Conservation (phyloP, 2,888 invertebrate genomes). For the Melieria crassipennis region DNA sequence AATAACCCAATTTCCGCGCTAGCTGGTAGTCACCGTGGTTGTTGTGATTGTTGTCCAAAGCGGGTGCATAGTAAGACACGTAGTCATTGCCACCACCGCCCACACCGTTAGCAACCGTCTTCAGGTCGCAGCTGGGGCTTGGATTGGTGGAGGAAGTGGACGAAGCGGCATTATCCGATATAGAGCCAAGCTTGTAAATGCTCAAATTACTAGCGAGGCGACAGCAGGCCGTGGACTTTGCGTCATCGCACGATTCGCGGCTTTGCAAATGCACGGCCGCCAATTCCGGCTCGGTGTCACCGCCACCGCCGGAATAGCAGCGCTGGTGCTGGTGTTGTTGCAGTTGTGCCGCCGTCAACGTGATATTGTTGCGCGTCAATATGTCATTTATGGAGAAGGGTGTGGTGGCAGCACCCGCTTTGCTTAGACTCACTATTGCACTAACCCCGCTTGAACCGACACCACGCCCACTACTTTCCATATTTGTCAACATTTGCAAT, state of each 20-base stretch:
- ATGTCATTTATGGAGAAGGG: conserved; percentile 81
- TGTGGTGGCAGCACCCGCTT: conserved; percentile 67
- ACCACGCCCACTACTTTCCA: conserved; percentile 53
- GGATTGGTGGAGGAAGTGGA: conserved; percentile 3
- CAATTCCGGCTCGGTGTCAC: conserved; percentile 49
- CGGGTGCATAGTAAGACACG: conserved; percentile 55
- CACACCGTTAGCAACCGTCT: neutral
- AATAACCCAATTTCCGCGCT: conserved; percentile 56
- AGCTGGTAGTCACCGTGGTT: conserved; percentile 50
- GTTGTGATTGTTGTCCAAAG: conserved; percentile 58
- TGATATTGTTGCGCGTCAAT: conserved; percentile 67
- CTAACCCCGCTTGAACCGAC: conserved; percentile 33
- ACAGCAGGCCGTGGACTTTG: conserved; percentile 38
- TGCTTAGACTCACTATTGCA: conserved; percentile 55
- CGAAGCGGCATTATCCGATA: conserved; percentile 7
- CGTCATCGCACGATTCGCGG: conserved; percentile 50
- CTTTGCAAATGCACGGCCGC: conserved; percentile 44
- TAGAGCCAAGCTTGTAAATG: conserved; percentile 7
- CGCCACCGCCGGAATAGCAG: conserved; percentile 50
- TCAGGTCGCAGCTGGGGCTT: conserved; percentile 20
- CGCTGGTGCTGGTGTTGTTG: conserved; percentile 39
- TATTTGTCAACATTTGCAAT: conserved; percentile 53
- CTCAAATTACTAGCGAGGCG: neutral
- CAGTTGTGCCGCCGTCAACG: conserved; percentile 33
- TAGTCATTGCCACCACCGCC: conserved; percentile 42